Evolutionary conservation across 1,140 invertebrate species (phyloP), one percentile per base, ranked within the genome.

Genomic region (Euschistus heros): DNA sequence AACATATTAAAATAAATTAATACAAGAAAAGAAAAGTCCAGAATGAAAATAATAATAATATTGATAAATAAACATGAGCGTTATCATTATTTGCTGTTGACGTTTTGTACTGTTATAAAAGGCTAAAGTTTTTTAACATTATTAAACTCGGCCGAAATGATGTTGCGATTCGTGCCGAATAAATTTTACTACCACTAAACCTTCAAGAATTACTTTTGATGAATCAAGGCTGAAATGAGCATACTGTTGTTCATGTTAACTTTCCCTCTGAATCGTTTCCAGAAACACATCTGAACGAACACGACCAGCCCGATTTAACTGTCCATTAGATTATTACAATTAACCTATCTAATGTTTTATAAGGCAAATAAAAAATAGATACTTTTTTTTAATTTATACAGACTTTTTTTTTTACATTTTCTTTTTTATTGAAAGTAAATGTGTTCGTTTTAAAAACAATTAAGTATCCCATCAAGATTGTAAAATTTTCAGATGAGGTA

Each of bases 21-120:
- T 10, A 14, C 14, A 50, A 50, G 10, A 50, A 50, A 50, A 10
- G 10, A 18, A n/a, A 2, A 50, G n/a, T 10, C 5, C 5, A 1
- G 7, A 50, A 50, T n/a, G 10, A 50, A 14, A 50, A n/a, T 17
- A 10, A 10, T 44, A 8, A 44, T 22, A n/a, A 20, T 50, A 50
- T n/a, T 20, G 5, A 20, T 13, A 20, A 50, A 50, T 22, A 18
- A 50, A 20, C 47, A 18, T 50, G 47, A 20, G n/a, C 47, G 22
- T 50, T 57, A 24, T 57, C 18, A 27, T 37, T 37, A 37, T 57
- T 57, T 24, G 54, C 20, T 24, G 54, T 57, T 57, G 54, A 57
- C 54, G 15, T 57, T 57, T 57, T 57, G 54, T 57, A 57, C 54
- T 57, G 54, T 57, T 27, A 24, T 26, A 22, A 57, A 57, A 57